Conservation (phyloP, 2,797 vertebrate species). For the Pterois miles region DNA sequence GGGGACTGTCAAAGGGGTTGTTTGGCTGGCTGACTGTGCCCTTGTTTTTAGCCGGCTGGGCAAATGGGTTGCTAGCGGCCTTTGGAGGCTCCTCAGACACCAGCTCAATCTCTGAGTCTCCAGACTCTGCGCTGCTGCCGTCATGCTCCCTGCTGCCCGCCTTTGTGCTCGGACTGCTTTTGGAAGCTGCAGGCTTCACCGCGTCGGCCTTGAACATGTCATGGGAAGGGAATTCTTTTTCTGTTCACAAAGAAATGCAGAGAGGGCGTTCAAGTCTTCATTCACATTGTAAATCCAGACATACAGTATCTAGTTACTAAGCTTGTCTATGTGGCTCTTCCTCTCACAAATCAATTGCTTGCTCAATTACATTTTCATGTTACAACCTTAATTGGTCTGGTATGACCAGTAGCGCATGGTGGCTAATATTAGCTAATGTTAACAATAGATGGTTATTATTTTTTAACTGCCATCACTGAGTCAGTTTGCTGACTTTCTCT, state of each 20-base stretch:
- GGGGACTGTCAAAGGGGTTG: conserved; percentile 75
- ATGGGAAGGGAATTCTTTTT: conserved; percentile 88
- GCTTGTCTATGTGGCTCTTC: background rate
- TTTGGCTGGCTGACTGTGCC: conserved; percentile 62
- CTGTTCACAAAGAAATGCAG: conserved; percentile 74
- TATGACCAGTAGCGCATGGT: too few relatives aligned
- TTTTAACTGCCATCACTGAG: background rate
- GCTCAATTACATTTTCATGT: background rate
- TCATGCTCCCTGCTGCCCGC: conserved; percentile 82
- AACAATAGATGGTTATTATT: background rate
- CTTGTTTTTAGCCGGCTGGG: conserved; percentile 65
- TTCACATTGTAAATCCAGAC: conserved; percentile 11
- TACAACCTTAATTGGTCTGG: background rate
- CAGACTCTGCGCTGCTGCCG: conserved; percentile 93
- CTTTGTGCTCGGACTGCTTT: conserved; percentile 58
- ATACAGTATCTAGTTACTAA: background rate
- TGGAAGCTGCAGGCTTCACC: conserved; percentile 83
- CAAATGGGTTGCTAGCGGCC: conserved; percentile 75
- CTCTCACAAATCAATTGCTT: background rate
- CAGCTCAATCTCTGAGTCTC: conserved; percentile 96
- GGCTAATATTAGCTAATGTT: too few relatives aligned
- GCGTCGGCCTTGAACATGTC: conserved; percentile 87
- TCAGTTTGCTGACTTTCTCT: background rate
- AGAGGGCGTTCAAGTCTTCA: background rate
- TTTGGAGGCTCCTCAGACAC: conserved; percentile 92